Conservation (phyloP, 1,140 invertebrate species). For the Drosophila parabipectinata region DNA sequence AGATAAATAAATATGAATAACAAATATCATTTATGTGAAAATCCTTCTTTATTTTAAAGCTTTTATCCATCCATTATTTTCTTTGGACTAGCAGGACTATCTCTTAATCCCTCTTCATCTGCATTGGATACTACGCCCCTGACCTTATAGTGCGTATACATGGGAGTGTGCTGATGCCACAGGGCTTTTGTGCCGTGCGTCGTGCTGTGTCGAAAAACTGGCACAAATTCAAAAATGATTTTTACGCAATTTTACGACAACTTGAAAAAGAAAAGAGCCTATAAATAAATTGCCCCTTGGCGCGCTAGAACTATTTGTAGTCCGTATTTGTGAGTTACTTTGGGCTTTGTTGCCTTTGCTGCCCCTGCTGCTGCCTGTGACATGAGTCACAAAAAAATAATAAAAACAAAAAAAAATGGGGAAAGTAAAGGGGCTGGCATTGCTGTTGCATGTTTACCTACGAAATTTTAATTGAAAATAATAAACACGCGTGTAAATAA, state of each 20-base stretch:
- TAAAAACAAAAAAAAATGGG: neutral
- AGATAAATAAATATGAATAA: neutral
- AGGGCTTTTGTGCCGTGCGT: slow-evolving; percentile 32
- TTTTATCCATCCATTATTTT: no score
- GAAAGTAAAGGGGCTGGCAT: neutral
- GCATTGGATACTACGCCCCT: slow-evolving; percentile 1
- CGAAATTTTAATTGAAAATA: slow-evolving; percentile 80
- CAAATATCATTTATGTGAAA: neutral
- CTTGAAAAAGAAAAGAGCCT: slow-evolving; percentile 65
- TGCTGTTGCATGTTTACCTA: slow-evolving; percentile 61
- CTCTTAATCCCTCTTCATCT: neutral
- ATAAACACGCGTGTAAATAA: slow-evolving; percentile 81
- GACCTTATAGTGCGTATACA: slow-evolving; percentile 24
- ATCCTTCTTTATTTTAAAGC: neutral
- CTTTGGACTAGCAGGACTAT: neutral
- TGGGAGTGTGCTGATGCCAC: slow-evolving; percentile 6
- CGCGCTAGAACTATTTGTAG: slow-evolving; percentile 61
- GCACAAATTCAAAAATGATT: slow-evolving; percentile 80
- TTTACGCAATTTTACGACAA: slow-evolving; percentile 82
- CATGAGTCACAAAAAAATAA: slow-evolving; percentile 48
- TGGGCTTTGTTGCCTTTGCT: slow-evolving; percentile 11
- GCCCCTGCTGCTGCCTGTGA: slow-evolving; percentile 40
- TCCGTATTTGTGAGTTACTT: slow-evolving; percentile 52
- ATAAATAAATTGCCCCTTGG: slow-evolving; percentile 72
- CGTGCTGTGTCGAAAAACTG: slow-evolving; percentile 58